These are phyloP conservation scores for Montipora capricornis DNA, from an alignment of 64 coral and sea anemone genomes.

Conservation along the genomic window DNA sequence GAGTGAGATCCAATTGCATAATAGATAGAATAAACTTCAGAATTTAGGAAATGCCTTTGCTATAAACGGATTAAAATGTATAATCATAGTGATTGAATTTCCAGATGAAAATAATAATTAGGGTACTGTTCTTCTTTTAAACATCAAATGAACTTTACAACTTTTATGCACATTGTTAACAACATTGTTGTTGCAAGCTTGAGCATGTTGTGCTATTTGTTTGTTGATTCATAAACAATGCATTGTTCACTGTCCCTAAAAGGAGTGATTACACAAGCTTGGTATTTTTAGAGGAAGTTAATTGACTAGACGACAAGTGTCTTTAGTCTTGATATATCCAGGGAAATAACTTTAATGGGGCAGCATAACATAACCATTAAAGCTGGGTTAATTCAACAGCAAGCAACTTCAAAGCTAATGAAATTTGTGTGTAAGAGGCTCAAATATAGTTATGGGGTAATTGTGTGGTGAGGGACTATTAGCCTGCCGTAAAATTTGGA, in stretches of 20 bases:
- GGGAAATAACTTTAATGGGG: neutral
- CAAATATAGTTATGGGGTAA: neutral
- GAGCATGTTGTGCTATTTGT: neutral
- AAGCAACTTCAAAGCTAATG: no score
- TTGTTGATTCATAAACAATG: neutral
- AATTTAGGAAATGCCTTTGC: neutral
- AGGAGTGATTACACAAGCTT: neutral
- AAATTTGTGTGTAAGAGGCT: no score
- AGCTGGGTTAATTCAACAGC: neutral
- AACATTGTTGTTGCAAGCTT: neutral
- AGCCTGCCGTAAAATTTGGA: no score
- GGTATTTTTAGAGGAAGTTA: neutral
- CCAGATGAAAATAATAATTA: neutral
- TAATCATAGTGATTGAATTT: neutral
- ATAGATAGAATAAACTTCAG: neutral
- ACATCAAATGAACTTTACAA: neutral
- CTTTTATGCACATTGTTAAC: neutral
- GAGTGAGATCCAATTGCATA: neutral
- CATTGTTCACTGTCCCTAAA: neutral
- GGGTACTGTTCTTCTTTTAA: neutral
- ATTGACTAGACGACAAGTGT: neutral
- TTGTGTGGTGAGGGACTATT: no score
- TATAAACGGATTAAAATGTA: neutral
- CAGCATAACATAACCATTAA: neutral
- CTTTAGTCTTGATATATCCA: neutral